phyloP scores from a whole-genome alignment of 2,888 invertebrate species.

The Nephrocerus scutellatus region DNA sequence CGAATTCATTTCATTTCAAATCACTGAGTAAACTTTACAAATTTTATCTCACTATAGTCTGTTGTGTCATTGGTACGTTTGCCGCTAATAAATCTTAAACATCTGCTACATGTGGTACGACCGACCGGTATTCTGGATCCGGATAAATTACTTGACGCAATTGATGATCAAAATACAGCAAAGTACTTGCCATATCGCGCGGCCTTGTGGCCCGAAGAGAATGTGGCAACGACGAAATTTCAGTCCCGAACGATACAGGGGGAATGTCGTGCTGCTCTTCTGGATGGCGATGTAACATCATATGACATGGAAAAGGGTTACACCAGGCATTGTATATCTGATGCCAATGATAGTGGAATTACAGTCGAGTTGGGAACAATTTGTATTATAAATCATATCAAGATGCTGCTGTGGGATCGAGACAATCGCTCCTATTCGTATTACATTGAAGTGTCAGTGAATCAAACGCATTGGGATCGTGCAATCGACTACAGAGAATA shows the following conservation, averaged over 20 bases:
- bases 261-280: constrained; percentile 78
- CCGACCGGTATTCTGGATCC: constrained; percentile 80
- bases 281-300: constrained; percentile 80
- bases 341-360: constrained; percentile 71
- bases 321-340: constrained; percentile 79
- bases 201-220: constrained; percentile 75
- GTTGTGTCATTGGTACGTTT: constrained; percentile 66
- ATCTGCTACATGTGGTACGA: constrained; percentile 81
- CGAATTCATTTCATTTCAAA: neutral
- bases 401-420: constrained; percentile 89
- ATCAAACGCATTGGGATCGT: constrained; percentile 90
- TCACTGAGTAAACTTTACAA: neutral
- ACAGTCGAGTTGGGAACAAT: constrained; percentile 74
- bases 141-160: constrained; percentile 89
- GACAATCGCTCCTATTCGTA: constrained; percentile 64
- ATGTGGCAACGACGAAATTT: constrained; percentile 75
- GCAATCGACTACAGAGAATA: constrained; percentile 88
- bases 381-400: constrained; percentile 89
- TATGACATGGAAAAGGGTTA: constrained; percentile 93
- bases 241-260: constrained; percentile 84
- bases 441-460: constrained; percentile 76
- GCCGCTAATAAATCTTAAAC: constrained; percentile 80
- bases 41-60: constrained; percentile 32
- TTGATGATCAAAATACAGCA: constrained; percentile 76
- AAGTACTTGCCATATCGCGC: constrained; percentile 82